Conservation (phyloP, 2,888 invertebrate species). For the Ditula angustiorana region DNA sequence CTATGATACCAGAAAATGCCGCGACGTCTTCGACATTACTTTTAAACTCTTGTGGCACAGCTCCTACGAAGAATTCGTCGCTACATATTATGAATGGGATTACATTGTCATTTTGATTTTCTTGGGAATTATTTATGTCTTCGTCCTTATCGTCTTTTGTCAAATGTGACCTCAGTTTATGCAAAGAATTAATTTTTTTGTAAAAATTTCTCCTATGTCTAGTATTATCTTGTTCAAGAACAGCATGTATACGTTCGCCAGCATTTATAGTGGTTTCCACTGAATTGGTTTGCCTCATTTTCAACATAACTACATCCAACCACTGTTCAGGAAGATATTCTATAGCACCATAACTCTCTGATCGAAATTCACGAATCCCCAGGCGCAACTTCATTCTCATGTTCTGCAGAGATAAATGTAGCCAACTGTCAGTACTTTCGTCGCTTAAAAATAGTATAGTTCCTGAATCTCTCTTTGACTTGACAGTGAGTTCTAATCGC, state of each 20-base stretch:
- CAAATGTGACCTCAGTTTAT: neutral
- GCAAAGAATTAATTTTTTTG: neutral
- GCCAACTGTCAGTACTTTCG: slow-evolving; percentile 56
- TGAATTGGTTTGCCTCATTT: slow-evolving; percentile 63
- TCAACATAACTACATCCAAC: slow-evolving; percentile 68
- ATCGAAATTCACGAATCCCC: slow-evolving; percentile 55
- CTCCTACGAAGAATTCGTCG: slow-evolving; percentile 72
- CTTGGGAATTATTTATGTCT: neutral
- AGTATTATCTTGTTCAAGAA: slow-evolving; percentile 50
- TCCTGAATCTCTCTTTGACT: slow-evolving; percentile 66
- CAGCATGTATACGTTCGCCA: slow-evolving; percentile 69
- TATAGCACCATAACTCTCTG: slow-evolving; percentile 67
- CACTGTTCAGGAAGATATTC: slow-evolving; percentile 70
- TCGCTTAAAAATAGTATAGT: slow-evolving; percentile 67
- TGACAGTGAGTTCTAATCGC: slow-evolving; percentile 70
- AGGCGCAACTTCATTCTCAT: slow-evolving; percentile 71
- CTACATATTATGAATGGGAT: slow-evolving; percentile 54
- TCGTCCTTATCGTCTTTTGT: neutral
- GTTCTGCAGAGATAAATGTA: slow-evolving; percentile 68
- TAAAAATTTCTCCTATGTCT: slow-evolving; percentile 42
- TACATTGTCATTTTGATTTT: neutral
- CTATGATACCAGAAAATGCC: slow-evolving; percentile 64
- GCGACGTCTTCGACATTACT: slow-evolving; percentile 56
- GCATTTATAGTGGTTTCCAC: slow-evolving; percentile 73
- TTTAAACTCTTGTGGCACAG: slow-evolving; percentile 59